These are phyloP conservation scores for Tetheella fluctuosa DNA, from an alignment of 2,888 invertebrate genomes.

Conservation along the genomic window DNA sequence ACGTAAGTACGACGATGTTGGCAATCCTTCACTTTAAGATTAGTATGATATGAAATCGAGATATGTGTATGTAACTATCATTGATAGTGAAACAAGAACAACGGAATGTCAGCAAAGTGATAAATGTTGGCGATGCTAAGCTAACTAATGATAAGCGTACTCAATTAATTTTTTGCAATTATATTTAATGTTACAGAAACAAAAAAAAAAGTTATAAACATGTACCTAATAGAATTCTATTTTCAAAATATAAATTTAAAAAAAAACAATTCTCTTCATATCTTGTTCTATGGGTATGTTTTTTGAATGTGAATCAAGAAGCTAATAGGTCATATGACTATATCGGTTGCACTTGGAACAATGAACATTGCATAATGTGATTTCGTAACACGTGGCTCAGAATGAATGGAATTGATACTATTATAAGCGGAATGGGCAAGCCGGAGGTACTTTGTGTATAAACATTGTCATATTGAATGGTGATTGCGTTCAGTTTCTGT, in stretches of 20 bases:
- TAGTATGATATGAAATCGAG: background rate
- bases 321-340: slow-evolving; percentile 2
- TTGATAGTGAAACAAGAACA: background rate
- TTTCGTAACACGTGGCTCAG: slow-evolving; percentile 47
- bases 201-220: too few relatives aligned
- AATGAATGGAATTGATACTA: slow-evolving; percentile 56
- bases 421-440: slow-evolving; percentile 41
- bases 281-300: background rate
- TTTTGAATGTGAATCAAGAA: background rate
- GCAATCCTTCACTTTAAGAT: background rate
- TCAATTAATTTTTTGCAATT: background rate
- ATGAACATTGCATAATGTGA: slow-evolving; percentile 48
- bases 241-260: background rate
- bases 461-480: slow-evolving; percentile 52
- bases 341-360: slow-evolving; percentile 38
- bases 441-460: slow-evolving; percentile 43
- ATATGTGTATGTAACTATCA: background rate
- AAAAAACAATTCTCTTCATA: background rate
- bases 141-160: background rate
- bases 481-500: slow-evolving; percentile 33
- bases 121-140: background rate
- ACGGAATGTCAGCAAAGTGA: background rate
- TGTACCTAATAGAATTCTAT: too few relatives aligned
- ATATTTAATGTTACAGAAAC: too few relatives aligned
- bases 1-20: background rate